Evolutionary conservation across 2,888 invertebrate genomes (phyloP), one percentile per base, ranked within the genome.

Genomic region (Erpobdella octoculata): DNA sequence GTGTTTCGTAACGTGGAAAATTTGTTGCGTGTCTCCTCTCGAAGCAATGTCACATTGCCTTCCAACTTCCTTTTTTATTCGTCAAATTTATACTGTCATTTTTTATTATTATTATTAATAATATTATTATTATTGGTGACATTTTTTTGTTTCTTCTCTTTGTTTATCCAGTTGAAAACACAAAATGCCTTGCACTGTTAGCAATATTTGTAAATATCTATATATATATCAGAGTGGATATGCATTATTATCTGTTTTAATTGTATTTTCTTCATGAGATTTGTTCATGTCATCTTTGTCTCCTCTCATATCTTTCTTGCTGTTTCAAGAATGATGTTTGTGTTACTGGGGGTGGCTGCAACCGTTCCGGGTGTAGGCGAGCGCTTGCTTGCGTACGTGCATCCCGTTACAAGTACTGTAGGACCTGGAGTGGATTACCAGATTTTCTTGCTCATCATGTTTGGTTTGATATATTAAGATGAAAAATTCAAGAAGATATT

Each of bases 151-250:
- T 28, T 53, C 53, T 53, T 53, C n/a, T 25, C 21, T 53, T 53
- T n/a, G n/a, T n/a, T n/a, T n/a, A n/a, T n/a, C n/a, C n/a, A n/a
- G n/a, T n/a, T n/a, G n/a, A 28, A 53, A 53, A 53, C 53, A 53
- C 53, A 53, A 21, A 53, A 53, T 53, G 53, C 53, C 53, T 53
- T 53, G 53, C 53, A 53, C 53, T 53, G 21, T 53, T 53, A 53
- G 53, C 53, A 53, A 53, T 53, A 53, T 53, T 53, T 53, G 53
- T 53, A 53, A 53, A 53, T 53, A 53, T 53, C 28, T 53, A 28
- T 53, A 53, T 25, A 53, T 53, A 53, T n/a, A 53, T 18, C 53
- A 53, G 53, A 53, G 53, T 53, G 21, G 53, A 25, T 53, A n/a
- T 1, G 53, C 53, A 53, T 53, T 53, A 21, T 25, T 53, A 53